Percentiles rank a stretch among this genome's conserved stretches.
Conservation (phyloP, 1,140 invertebrate species). For the Tetragonula clypearis region DNA sequence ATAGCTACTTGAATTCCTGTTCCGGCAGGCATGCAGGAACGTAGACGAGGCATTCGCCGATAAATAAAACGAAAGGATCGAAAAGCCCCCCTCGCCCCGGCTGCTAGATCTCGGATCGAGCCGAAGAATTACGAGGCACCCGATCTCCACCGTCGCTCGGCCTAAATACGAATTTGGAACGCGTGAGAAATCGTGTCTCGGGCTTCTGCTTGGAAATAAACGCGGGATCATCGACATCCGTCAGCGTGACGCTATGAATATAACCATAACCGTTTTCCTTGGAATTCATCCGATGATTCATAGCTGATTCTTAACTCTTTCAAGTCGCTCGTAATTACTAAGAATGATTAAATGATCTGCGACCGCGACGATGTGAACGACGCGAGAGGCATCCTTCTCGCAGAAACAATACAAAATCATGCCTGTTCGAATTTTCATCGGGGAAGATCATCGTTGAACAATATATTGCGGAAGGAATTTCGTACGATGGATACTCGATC, state of each 20-base stretch:
- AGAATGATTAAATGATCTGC: background rate
- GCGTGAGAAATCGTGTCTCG: constrained; percentile 56
- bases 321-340: background rate
- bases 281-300: constrained; percentile 1
- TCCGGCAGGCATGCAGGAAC: background rate
- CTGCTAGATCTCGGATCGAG: constrained; percentile 25
- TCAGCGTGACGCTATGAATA: background rate
- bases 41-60: constrained; percentile 25
- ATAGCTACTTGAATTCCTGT: constrained; percentile 47
- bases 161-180: constrained; percentile 70
- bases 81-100: background rate
- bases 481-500: constrained; percentile 16
- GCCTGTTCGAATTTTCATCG: background rate
- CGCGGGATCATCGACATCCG: constrained; percentile 47
- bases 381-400: background rate
- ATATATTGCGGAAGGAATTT: constrained; percentile 16
- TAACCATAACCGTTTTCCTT: background rate
- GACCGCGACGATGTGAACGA: no score
- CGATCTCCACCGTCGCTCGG: constrained; percentile 32
- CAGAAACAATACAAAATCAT: background rate
- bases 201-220: constrained; percentile 65
- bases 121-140: constrained; percentile 55
- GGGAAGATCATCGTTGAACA: constrained; percentile 1
- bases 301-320: no score
- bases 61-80: constrained; percentile 39